Evolutionary conservation across 2,888 invertebrate species (phyloP), one percentile per base, ranked within the genome.

Genomic region (Dexiosoma caninum): DNA sequence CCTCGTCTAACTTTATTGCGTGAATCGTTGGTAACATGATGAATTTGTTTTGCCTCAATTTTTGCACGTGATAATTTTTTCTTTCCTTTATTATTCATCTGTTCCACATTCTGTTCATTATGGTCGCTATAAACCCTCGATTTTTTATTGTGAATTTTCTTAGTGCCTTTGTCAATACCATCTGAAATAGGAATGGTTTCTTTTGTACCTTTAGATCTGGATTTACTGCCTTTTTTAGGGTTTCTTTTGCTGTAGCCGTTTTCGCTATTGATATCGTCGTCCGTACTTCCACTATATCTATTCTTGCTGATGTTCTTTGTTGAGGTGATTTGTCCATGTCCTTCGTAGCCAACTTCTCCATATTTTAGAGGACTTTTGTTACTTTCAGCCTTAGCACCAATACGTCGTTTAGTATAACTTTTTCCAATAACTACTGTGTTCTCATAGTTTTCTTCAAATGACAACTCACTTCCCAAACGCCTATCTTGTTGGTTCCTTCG

Each of bases 1-100:
- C 78, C 75, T 12, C 49, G 55, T 10, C 83, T 75, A 21, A 82
- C 82, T 64, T 83, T 83, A 9, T 32, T 4, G 1, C 81, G 81
- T 16, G 82, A 71, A 59, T 82, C 51, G 1, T 35, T 51, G 8
- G 81, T 66, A 12, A 82, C 37, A 14, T 64, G 71, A 8, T 27
- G 2, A 32, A 35, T 55, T 30, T 23, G 10, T 14, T 9, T 57
- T 21, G 7, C 16, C 6, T 19, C 30, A 14, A 40, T 40, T 14
- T 14, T 14, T 2, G 12, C 7, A 0, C 10, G 2, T 40, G 14
- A 40, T 4, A 14, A 5, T 5, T 40, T 40, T 14, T 14, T 14
- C 5, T 40, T 40, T 40, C 40, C 14, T 40, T 6, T 40, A 40
- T 16, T 16, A 14, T 14, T 5, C 14, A 40, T 6, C 4, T 40